Conservation (phyloP, 2,113 vertebrate species). For the Otocyon megalotis region DNA sequence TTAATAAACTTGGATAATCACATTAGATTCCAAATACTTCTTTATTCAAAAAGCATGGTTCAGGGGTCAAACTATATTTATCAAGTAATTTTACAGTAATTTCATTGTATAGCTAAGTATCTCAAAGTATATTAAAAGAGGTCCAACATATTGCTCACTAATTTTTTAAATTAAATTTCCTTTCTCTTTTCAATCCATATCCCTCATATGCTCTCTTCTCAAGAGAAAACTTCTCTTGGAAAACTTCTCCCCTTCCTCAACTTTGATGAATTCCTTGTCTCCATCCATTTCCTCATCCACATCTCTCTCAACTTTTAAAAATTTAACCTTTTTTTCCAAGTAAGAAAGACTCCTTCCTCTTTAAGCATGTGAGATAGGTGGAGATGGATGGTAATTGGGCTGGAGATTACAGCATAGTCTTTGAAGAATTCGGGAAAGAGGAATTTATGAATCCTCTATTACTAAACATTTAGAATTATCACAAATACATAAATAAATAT, state of each 20-base stretch:
- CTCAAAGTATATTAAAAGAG: neutral
- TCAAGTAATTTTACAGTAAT: neutral
- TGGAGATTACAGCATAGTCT: neutral
- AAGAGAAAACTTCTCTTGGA: no score
- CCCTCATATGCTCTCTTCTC: neutral
- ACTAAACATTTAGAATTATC: neutral
- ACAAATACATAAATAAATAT: neutral
- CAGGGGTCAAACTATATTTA: neutral
- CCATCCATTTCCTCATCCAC: neutral
- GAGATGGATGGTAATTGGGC: neutral
- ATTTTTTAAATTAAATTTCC: neutral
- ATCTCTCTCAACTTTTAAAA: constrained; percentile 34
- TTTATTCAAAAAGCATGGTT: neutral
- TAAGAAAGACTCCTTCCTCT: neutral
- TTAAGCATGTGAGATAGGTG: neutral
- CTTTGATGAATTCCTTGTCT: neutral
- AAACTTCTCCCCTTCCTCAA: neutral
- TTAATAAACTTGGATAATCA: neutral
- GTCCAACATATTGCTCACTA: neutral
- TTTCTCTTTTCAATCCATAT: neutral
- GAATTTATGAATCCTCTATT: neutral
- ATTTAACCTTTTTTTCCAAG: constrained; percentile 22
- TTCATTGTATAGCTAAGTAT: neutral
- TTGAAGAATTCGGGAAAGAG: neutral
- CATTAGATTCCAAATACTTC: neutral